phyloP scores from a whole-genome alignment of 2,113 vertebrate genomes.

The Scortum barcoo region DNA sequence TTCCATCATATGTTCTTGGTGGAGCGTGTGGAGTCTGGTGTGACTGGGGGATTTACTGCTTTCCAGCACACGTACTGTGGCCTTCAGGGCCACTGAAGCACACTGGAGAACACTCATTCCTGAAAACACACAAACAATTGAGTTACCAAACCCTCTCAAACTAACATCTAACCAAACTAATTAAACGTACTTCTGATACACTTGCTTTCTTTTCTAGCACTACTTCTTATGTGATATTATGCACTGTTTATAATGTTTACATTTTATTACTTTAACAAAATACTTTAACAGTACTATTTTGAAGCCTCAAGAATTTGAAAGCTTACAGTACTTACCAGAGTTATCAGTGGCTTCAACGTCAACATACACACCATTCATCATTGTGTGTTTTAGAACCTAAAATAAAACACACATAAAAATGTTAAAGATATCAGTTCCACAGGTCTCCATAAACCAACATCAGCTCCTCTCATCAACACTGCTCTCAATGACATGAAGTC shows the following conservation, averaged over 20 bases:
- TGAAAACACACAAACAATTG: slow-evolving; percentile 41
- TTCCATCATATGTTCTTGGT: slow-evolving; percentile 84
- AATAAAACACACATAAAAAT: background rate
- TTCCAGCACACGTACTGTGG: slow-evolving; percentile 65
- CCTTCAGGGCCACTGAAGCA: slow-evolving; percentile 82
- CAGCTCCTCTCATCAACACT: background rate
- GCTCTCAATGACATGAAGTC: background rate
- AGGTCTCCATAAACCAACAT: background rate
- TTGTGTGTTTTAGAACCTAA: slow-evolving; percentile 86
- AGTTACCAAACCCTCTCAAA: background rate
- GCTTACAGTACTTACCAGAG: slow-evolving; percentile 72
- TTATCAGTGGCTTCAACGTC: slow-evolving; percentile 85
- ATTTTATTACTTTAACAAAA: too few species aligned
- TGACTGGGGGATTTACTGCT: background rate
- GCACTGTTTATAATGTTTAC: background rate
- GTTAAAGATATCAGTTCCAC: background rate
- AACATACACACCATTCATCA: slow-evolving; percentile 76
- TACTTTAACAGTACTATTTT: too few species aligned
- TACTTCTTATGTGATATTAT: background rate
- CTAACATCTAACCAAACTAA: background rate
- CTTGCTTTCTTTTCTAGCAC: background rate
- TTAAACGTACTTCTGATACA: background rate
- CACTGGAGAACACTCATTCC: slow-evolving; percentile 86
- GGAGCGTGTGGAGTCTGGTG: slow-evolving; percentile 71
- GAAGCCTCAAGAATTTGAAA: background rate